Evolutionary conservation across 92 coral and sea anemone species (phyloP).

Genomic region (Palythoa caribaeorum): DNA sequence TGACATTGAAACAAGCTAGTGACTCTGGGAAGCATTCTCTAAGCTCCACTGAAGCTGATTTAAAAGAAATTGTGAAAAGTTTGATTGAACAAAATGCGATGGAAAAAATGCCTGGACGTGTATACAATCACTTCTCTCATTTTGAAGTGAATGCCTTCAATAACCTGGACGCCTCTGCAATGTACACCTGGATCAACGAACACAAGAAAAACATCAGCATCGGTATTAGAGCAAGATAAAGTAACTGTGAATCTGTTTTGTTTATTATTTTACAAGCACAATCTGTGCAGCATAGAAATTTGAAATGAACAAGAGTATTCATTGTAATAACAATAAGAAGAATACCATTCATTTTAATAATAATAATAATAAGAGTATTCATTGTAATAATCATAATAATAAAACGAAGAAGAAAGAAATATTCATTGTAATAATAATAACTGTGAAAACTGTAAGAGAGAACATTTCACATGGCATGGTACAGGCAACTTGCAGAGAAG

Average conservation of each 20-base stretch:
- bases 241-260: not conserved
- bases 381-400: no score
- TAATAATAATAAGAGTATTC: no score
- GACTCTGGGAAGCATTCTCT: conserved; percentile 32
- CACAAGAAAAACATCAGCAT: conserved; percentile 51
- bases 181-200: conserved; percentile 39
- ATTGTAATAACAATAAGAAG: no score
- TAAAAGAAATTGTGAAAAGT: conserved; percentile 32
- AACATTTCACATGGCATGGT: no score
- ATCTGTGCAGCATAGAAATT: no score
- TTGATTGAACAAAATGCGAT: conserved; percentile 31
- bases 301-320: not conserved
- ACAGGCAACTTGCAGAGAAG: no score
- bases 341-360: no score
- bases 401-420: no score
- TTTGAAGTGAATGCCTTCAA: conserved; percentile 42
- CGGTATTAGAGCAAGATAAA: conserved; percentile 49
- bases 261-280: no score
- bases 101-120: conserved; percentile 44
- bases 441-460: no score
- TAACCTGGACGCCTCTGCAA: conserved; percentile 6
- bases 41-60: conserved; percentile 16
- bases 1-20: conserved; percentile 10
- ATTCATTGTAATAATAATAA: no score
- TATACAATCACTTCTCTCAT: not conserved